A percentile compares a stretch with the other conserved stretches of the same genome.
Evolutionary conservation across 2,888 invertebrate species (phyloP).

Genomic region (Synergus laeviventris): DNA sequence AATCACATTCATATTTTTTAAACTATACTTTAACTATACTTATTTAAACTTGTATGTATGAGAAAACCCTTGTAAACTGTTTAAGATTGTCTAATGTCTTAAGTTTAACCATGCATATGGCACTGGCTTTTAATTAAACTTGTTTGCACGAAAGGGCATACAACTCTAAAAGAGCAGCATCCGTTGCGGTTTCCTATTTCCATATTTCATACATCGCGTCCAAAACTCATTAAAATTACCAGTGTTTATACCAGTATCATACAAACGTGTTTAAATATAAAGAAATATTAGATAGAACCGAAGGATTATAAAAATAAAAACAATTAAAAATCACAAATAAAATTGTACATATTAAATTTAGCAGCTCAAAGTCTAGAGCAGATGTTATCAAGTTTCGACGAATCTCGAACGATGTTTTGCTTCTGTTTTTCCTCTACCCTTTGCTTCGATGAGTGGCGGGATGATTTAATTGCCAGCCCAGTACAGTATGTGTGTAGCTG

Average conservation of each 20-base stretch:
- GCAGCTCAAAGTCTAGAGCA: not conserved
- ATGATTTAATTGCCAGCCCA: constrained; percentile 32
- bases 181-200: constrained; percentile 27
- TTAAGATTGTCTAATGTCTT: constrained; percentile 28
- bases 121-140: constrained; percentile 32
- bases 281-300: no score
- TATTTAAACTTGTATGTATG: not conserved
- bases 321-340: not conserved
- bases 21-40: no score
- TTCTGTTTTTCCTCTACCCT: not conserved
- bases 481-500: not conserved
- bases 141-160: constrained; percentile 10
- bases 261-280: no score
- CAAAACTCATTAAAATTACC: not conserved
- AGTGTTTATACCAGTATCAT: not conserved
- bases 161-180: constrained; percentile 11
- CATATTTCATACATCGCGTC: constrained; percentile 9
- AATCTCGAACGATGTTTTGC: not conserved
- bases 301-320: not conserved
- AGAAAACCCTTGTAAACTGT: constrained; percentile 20
- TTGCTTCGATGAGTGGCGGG: constrained; percentile 19
- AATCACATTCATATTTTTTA: no score
- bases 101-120: constrained; percentile 28
- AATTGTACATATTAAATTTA: not conserved
- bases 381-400: not conserved